phyloP scores from a whole-genome alignment of 2,888 invertebrate genomes.

The Pherbina coryleti region DNA sequence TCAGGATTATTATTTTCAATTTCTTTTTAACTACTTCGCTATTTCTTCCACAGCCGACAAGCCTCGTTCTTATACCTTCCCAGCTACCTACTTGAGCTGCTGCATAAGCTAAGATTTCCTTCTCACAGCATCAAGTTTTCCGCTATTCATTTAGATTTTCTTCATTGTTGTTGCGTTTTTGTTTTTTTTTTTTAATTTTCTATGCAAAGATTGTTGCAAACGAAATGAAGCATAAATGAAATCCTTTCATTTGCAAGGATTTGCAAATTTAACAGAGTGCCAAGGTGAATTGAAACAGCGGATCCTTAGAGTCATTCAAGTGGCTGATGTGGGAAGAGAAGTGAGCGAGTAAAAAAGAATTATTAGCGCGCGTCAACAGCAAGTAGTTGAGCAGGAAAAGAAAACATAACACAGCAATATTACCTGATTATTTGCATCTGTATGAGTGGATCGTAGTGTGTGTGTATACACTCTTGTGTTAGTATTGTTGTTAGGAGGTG shows the following conservation, averaged over 20 bases:
- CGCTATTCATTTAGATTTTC: neutral
- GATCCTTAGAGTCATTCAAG: neutral
- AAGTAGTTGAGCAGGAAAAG: neutral
- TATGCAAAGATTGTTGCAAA: slow-evolving; percentile 33
- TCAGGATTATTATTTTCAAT: neutral
- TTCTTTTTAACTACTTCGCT: neutral
- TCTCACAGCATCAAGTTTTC: slow-evolving; percentile 3
- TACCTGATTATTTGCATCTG: slow-evolving; percentile 58
- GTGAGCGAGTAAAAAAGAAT: slow-evolving; percentile 51
- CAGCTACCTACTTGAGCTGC: neutral
- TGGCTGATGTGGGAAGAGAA: too few species aligned
- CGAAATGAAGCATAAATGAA: slow-evolving; percentile 41
- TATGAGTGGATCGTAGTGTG: neutral
- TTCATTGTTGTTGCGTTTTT: neutral
- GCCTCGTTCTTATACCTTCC: too few species aligned
- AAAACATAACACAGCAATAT: slow-evolving; percentile 56
- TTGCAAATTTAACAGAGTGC: slow-evolving; percentile 1
- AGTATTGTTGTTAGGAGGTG: neutral
- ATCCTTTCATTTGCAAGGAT: slow-evolving; percentile 19
- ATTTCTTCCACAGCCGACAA: neutral
- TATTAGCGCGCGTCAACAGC: slow-evolving; percentile 52
- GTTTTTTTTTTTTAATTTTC: slow-evolving; percentile 9
- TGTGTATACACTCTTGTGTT: too few species aligned
- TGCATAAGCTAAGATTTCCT: neutral
- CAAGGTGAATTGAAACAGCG: neutral